These are phyloP conservation scores for Apis mellifera DNA, from an alignment of 1,140 invertebrate genomes.

Conservation along the genomic window DNA sequence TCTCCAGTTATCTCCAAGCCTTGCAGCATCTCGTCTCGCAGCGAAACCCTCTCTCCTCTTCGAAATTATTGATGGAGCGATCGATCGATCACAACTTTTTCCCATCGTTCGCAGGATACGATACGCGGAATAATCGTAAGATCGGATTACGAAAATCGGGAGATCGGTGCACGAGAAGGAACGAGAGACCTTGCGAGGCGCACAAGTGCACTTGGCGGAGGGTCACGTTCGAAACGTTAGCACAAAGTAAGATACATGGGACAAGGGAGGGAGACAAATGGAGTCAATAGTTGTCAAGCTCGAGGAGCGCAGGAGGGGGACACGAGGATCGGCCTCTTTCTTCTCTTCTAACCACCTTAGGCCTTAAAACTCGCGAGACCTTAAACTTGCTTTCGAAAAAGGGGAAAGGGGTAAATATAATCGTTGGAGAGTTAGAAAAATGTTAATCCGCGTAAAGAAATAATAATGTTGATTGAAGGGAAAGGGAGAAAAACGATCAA, in stretches of 20 bases:
- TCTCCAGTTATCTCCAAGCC: background rate
- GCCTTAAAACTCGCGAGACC: slow-evolving; percentile 37
- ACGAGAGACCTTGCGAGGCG: background rate
- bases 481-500: background rate
- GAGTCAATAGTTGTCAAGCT: slow-evolving; percentile 60
- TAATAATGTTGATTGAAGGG: background rate
- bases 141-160: too few species aligned
- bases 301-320: background rate
- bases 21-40: too few species aligned
- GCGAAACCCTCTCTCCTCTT: too few species aligned
- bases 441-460: background rate
- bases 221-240: slow-evolving; percentile 40
- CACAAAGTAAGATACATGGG: slow-evolving; percentile 53
- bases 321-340: slow-evolving; percentile 5
- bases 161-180: too few species aligned
- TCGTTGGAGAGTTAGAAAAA: background rate
- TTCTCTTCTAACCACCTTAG: background rate
- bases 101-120: too few species aligned
- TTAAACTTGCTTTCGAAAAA: slow-evolving; percentile 6
- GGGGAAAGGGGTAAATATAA: too few species aligned
- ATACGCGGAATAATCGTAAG: too few species aligned
- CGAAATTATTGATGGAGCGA: too few species aligned
- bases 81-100: too few species aligned
- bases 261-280: slow-evolving; percentile 53
- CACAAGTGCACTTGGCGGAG: background rate